Conservation (phyloP, 2,113 vertebrate genomes). For the Pseudonaja textilis region DNA sequence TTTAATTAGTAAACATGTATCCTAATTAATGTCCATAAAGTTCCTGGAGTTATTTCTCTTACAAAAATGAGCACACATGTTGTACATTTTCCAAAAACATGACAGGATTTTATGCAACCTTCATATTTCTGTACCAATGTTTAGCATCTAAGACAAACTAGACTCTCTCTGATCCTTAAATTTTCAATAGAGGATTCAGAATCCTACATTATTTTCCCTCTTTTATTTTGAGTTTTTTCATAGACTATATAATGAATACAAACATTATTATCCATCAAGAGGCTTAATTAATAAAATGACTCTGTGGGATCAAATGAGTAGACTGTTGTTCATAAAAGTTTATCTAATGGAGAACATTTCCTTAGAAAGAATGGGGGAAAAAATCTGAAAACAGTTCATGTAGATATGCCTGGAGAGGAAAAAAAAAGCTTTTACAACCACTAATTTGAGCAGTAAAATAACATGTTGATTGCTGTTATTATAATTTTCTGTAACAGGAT, state of each 20-base stretch:
- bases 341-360: background rate
- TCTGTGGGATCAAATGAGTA: background rate
- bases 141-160: background rate
- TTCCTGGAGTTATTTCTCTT: background rate
- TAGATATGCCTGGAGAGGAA: background rate
- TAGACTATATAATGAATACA: background rate
- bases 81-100: background rate
- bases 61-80: background rate
- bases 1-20: background rate
- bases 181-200: background rate
- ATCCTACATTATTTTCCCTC: background rate
- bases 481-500: conserved; percentile 24
- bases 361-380: background rate
- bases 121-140: background rate
- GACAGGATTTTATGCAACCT: background rate
- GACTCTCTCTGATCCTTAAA: background rate
- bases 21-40: background rate
- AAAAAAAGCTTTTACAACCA: background rate
- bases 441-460: conserved; percentile 22
- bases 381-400: conserved; percentile 14
- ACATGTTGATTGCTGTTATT: conserved; percentile 23
- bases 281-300: conserved; percentile 8
- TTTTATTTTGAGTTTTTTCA: background rate
- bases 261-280: background rate
- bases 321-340: background rate